phyloP scores from a whole-genome alignment of 1,140 invertebrate genomes.

The Drosophila albomicans region DNA sequence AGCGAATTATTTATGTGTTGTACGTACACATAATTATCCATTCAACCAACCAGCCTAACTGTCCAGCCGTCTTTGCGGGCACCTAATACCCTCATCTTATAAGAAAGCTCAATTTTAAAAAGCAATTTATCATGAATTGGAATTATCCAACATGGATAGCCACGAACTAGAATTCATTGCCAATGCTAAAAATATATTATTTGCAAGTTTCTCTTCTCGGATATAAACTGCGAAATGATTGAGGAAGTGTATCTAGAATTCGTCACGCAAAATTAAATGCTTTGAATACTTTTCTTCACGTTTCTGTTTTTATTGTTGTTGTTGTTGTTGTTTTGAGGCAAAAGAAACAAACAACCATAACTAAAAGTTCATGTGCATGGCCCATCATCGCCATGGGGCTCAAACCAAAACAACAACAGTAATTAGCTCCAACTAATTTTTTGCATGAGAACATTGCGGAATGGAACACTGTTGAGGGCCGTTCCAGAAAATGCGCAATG shows the following conservation, averaged over 20 bases:
- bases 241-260: conserved; percentile 12
- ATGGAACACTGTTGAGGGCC: conserved; percentile 29
- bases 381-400: conserved; percentile 47
- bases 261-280: conserved; percentile 15
- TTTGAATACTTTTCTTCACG: conserved; percentile 10
- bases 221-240: not conserved
- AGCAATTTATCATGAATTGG: not conserved
- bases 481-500: not conserved
- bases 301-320: not conserved
- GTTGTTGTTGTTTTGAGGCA: conserved; percentile 27
- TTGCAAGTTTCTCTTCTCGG: no score
- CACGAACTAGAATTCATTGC: no score
- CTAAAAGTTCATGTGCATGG: conserved; percentile 72
- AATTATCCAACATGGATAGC: no score
- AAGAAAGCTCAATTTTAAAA: not conserved
- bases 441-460: conserved; percentile 30
- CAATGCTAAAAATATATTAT: no score
- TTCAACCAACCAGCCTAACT: conserved; percentile 36
- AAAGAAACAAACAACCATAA: conserved; percentile 31
- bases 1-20: conserved; percentile 81
- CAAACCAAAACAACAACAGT: conserved; percentile 33
- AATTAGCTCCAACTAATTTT: conserved; percentile 24
- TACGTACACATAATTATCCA: conserved; percentile 79
- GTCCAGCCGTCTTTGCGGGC: conserved; percentile 46
- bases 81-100: conserved; percentile 17